Evolutionary conservation across 2,113 vertebrate species (phyloP).

Genomic region (Colius striatus): DNA sequence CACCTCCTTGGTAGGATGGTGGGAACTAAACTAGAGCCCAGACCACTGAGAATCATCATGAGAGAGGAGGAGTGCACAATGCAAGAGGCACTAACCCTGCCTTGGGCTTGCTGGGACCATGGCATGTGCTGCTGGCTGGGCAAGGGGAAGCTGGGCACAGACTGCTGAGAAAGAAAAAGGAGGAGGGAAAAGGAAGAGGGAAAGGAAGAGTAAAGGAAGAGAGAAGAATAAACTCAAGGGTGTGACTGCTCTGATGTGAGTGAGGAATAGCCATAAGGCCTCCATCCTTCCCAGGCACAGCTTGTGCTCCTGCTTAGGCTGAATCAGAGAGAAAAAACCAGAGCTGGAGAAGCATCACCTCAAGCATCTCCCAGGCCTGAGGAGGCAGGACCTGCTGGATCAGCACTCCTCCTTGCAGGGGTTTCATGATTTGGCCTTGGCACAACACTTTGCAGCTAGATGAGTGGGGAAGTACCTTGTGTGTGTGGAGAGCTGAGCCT

Average conservation of each 20-base stretch:
- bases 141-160: background rate
- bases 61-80: too few relatives aligned
- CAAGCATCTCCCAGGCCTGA: background rate
- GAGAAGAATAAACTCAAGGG: background rate
- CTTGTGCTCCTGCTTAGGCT: background rate
- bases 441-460: too few relatives aligned
- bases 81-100: background rate
- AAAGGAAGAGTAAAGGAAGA: too few relatives aligned
- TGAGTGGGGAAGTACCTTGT: fast-evolving
- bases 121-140: background rate
- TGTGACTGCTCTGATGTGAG: background rate
- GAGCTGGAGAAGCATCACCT: background rate
- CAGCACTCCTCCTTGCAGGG: background rate
- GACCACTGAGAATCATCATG: fast-evolving
- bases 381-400: background rate
- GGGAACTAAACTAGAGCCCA: background rate
- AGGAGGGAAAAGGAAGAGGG: background rate
- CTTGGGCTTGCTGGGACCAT: background rate
- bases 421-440: background rate
- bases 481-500: background rate
- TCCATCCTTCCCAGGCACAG: background rate
- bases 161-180: background rate
- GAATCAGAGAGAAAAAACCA: background rate
- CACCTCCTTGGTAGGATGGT: background rate
- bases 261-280: background rate